These are phyloP conservation scores for Fulica atra DNA, from an alignment of 2,113 vertebrate species.

Conservation along the genomic window DNA sequence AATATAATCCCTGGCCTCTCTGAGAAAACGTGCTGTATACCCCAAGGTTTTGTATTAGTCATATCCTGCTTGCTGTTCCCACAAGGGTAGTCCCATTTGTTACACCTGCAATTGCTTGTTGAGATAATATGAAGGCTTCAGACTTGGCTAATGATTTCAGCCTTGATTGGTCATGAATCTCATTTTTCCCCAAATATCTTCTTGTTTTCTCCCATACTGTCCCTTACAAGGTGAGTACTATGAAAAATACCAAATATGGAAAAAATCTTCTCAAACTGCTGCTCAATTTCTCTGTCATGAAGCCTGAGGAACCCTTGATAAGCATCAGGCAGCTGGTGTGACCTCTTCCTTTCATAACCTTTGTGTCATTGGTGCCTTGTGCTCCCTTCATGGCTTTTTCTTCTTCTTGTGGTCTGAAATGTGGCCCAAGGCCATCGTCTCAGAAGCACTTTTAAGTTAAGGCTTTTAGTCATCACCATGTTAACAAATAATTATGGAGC, in stretches of 20 bases:
- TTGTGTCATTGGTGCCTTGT: not conserved
- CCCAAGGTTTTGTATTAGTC: not conserved
- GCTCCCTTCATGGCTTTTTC: not conserved
- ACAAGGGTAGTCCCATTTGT: not conserved
- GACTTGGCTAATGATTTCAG: not conserved
- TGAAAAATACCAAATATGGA: not conserved
- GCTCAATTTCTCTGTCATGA: not conserved
- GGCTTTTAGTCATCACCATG: not conserved
- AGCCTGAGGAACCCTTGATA: not conserved
- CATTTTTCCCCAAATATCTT: not conserved
- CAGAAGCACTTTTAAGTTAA: not conserved
- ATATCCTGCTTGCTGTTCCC: not conserved
- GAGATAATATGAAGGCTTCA: not conserved
- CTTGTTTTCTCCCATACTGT: not conserved
- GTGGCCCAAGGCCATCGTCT: not conserved
- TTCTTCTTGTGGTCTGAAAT: not conserved
- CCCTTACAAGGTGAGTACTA: not conserved
- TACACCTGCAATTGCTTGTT: not conserved
- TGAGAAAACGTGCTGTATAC: not conserved
- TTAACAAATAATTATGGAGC: not conserved
- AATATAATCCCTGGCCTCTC: not conserved
- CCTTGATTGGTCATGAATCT: not conserved
- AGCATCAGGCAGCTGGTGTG: not conserved
- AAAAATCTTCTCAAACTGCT: not conserved
- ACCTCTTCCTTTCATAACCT: not conserved